Conservation (phyloP, 2,888 invertebrate genomes). For the Drosophila antonietae region DNA sequence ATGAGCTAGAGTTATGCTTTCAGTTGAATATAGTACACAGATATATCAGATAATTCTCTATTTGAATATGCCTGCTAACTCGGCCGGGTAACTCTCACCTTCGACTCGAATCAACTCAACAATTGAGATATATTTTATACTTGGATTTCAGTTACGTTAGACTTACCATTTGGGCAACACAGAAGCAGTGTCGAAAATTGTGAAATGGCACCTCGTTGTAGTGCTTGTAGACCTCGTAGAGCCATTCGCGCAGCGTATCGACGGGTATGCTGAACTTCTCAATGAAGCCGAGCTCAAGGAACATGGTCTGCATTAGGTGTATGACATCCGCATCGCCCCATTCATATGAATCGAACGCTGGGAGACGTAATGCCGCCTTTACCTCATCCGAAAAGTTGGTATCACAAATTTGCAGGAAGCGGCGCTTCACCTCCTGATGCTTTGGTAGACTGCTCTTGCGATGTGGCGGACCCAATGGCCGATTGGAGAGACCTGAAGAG, state of each 20-base stretch:
- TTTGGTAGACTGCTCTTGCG: conserved; percentile 85
- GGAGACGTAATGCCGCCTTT: conserved; percentile 84
- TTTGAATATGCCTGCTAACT: too few species aligned
- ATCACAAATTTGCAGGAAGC: conserved; percentile 85
- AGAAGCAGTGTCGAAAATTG: conserved; percentile 94
- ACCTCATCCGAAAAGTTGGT: conserved; percentile 84
- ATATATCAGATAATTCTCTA: too few species aligned
- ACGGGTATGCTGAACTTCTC: conserved; percentile 91
- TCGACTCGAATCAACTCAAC: too few species aligned
- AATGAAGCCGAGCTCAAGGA: conserved; percentile 90
- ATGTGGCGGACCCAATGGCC: conserved; percentile 84
- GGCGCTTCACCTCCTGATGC: conserved; percentile 85
- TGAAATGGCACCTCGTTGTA: conserved; percentile 95
- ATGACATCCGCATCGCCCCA: conserved; percentile 93
- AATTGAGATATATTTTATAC: too few species aligned
- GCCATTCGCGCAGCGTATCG: conserved; percentile 88
- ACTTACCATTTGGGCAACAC: conserved; percentile 93
- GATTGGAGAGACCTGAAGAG: conserved; percentile 83
- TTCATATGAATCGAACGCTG: conserved; percentile 91
- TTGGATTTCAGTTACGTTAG: background rate
- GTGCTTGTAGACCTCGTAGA: conserved; percentile 91
- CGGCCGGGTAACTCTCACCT: too few species aligned
- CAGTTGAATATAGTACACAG: too few species aligned
- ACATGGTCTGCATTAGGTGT: conserved; percentile 92
- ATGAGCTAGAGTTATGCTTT: too few species aligned